These are phyloP conservation scores for Nerophis ophidion DNA, from an alignment of 2,113 vertebrate species.

Conservation along the genomic window DNA sequence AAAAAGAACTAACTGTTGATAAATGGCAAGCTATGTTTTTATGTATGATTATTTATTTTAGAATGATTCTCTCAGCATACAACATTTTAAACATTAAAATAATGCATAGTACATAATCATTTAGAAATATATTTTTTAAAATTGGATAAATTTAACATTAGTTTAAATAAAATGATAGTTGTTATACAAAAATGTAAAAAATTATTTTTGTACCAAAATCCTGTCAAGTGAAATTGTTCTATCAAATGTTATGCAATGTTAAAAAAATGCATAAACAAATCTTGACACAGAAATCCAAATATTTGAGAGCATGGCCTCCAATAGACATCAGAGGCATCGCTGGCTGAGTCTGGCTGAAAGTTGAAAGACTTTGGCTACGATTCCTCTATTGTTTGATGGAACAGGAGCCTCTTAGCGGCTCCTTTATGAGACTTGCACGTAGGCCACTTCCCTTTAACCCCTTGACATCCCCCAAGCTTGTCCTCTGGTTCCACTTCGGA, in stretches of 20 bases:
- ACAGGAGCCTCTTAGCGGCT: conserved; percentile 42
- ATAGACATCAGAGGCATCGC: not conserved
- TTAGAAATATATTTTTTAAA: too few species aligned
- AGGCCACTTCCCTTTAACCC: conserved; percentile 66
- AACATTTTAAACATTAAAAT: too few species aligned
- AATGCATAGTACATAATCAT: too few species aligned
- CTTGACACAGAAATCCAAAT: not conserved
- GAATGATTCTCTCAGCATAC: too few species aligned
- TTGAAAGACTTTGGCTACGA: conserved; percentile 48
- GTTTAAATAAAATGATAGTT: too few species aligned
- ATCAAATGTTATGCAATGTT: not conserved
- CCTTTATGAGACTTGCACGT: conserved; percentile 59
- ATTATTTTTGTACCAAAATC: too few species aligned
- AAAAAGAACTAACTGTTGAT: too few species aligned
- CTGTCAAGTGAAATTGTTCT: not conserved
- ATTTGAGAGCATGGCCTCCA: not conserved
- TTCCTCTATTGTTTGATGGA: conserved; percentile 59
- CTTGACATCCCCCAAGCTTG: conserved; percentile 49
- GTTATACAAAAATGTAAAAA: too few species aligned
- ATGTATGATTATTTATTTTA: too few species aligned
- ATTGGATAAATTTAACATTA: too few species aligned
- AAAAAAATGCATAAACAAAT: not conserved
- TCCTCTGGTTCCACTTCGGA: conserved; percentile 72
- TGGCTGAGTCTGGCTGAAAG: conserved; percentile 12
- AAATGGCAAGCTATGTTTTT: too few species aligned